Conservation (phyloP, 1,140 invertebrate species). For the Aphelenchoides avenae region DNA sequence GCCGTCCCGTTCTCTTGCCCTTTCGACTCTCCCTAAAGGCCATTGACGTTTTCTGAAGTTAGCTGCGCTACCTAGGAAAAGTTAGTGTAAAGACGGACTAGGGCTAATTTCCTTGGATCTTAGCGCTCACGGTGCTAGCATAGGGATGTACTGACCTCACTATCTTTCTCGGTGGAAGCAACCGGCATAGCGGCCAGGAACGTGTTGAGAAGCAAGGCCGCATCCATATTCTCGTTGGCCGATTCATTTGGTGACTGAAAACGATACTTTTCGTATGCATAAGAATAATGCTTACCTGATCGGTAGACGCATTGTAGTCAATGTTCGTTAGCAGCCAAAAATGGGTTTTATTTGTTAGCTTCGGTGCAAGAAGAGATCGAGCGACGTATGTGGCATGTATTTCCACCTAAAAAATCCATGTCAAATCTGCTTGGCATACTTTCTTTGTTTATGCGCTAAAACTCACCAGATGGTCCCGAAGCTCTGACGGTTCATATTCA, state of each 20-base stretch:
- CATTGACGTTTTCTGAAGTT: too few species aligned
- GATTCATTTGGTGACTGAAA: not conserved
- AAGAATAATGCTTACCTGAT: conserved; percentile 12
- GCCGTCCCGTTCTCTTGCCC: not conserved
- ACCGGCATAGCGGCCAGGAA: not conserved
- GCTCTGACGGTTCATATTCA: too few species aligned
- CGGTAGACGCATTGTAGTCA: not conserved
- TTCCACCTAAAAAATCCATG: too few species aligned
- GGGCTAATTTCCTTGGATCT: too few species aligned
- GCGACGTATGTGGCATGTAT: conserved; percentile 16
- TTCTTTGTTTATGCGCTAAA: too few species aligned
- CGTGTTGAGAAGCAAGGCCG: not conserved
- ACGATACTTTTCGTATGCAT: not conserved
- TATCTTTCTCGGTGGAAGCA: not conserved
- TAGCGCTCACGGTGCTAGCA: too few species aligned
- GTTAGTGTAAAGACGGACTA: too few species aligned
- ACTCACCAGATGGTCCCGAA: too few species aligned
- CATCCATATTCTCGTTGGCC: not conserved
- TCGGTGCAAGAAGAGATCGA: conserved; percentile 4
- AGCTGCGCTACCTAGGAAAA: too few species aligned
- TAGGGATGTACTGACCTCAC: not conserved
- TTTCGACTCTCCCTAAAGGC: too few species aligned
- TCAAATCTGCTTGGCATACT: too few species aligned
- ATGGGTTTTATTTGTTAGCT: conserved; percentile 15
- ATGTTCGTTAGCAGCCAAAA: conserved; percentile 17